Evolutionary conservation across 1,140 invertebrate genomes (phyloP).

Genomic region (Oreohelix idahoensis): DNA sequence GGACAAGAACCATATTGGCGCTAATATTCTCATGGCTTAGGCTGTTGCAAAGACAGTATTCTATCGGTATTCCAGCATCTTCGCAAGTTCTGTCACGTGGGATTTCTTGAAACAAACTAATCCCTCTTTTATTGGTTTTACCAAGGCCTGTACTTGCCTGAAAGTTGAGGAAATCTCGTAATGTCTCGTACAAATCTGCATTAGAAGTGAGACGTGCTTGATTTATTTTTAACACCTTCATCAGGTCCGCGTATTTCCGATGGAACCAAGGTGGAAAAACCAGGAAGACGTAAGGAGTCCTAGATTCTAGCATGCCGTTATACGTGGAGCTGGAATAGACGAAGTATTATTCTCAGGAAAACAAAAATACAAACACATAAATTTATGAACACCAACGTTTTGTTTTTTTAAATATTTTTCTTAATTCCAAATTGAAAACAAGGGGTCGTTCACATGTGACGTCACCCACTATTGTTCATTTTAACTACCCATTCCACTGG

Average conservation of each 20-base stretch:
- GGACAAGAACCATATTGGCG: slow-evolving; percentile 9
- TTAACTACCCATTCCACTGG: too few species aligned
- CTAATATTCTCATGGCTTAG: slow-evolving; percentile 72
- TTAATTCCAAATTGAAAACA: too few species aligned
- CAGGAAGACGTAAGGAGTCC: slow-evolving; percentile 89
- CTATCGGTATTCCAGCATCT: slow-evolving; percentile 90
- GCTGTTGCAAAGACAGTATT: slow-evolving; percentile 94
- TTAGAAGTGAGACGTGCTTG: slow-evolving; percentile 70
- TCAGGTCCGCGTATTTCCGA: slow-evolving; percentile 80
- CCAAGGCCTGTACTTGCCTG: slow-evolving; percentile 78
- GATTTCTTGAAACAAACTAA: too few species aligned
- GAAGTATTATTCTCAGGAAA: too few species aligned
- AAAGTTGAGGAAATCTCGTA: slow-evolving; percentile 75
- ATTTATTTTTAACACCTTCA: slow-evolving; percentile 81
- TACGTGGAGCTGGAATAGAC: slow-evolving; percentile 84
- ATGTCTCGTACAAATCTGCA: slow-evolving; percentile 74
- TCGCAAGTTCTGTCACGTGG: slow-evolving; percentile 83
- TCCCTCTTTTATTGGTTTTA: slow-evolving; percentile 75
- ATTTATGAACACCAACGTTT: too few species aligned
- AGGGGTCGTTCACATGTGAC: too few species aligned
- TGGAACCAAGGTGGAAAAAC: too few species aligned
- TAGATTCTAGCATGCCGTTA: slow-evolving; percentile 89
- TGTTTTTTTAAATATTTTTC: too few species aligned
- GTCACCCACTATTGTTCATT: too few species aligned
- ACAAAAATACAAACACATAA: too few species aligned